Conservation (phyloP, 1,140 invertebrate species). For the Mamestra configurata region DNA sequence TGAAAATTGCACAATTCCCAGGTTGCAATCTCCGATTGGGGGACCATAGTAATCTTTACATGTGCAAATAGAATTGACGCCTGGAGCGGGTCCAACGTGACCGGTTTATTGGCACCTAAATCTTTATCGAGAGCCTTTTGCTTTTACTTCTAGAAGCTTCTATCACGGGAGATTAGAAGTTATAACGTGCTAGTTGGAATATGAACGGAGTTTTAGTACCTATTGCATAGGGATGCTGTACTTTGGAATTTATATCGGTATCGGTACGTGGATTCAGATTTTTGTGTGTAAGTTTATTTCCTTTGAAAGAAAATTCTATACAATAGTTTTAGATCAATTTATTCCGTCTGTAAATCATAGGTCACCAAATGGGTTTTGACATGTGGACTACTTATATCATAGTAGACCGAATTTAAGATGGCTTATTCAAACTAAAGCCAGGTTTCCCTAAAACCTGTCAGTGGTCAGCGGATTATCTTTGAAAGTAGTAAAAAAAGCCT, state of each 20-base stretch:
- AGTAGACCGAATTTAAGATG: too few species aligned
- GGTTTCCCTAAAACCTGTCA: too few species aligned
- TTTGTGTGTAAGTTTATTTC: too few species aligned
- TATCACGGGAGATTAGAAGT: conserved; percentile 38
- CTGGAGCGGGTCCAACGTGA: conserved; percentile 60
- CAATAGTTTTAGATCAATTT: too few species aligned
- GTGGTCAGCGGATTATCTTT: too few species aligned
- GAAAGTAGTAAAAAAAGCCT: too few species aligned
- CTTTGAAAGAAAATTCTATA: too few species aligned
- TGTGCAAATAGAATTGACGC: conserved; percentile 61
- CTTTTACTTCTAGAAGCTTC: conserved; percentile 21
- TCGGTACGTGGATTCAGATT: too few species aligned
- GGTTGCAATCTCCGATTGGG: conserved; percentile 30
- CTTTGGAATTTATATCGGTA: background rate
- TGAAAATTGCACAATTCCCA: conserved; percentile 6
- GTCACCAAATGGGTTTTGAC: too few species aligned
- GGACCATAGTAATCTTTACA: conserved; percentile 54
- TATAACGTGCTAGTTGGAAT: conserved; percentile 33
- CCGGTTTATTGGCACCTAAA: conserved; percentile 68
- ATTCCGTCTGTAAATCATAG: too few species aligned
- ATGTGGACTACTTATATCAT: too few species aligned
- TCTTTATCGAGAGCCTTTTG: conserved; percentile 63
- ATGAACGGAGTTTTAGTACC: background rate
- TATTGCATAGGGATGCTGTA: background rate
- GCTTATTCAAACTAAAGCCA: too few species aligned